These are phyloP conservation scores for Mionectes macconnelli DNA, from an alignment of 2,113 vertebrate species.

Conservation along the genomic window DNA sequence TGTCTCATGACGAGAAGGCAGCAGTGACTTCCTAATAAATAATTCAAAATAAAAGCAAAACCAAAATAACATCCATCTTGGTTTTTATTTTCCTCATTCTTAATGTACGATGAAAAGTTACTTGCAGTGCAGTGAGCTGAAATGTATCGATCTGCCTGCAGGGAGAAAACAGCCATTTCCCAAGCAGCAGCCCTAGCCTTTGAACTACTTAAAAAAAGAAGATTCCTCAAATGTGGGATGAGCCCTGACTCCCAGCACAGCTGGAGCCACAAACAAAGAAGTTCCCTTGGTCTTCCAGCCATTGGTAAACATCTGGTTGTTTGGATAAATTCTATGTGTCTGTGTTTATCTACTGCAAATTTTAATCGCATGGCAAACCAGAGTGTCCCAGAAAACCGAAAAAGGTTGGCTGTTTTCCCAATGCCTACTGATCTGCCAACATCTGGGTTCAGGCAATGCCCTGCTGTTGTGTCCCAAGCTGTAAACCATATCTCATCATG, in stretches of 20 bases:
- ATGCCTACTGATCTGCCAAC: neutral
- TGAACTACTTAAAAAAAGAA: neutral
- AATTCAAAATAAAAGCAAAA: conserved; percentile 61
- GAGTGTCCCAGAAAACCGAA: neutral
- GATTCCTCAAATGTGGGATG: neutral
- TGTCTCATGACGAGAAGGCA: neutral
- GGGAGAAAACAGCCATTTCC: conserved; percentile 20
- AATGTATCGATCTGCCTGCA: conserved; percentile 34
- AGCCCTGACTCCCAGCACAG: neutral
- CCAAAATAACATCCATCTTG: conserved; percentile 47
- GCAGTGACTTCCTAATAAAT: conserved; percentile 46
- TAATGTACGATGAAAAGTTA: conserved; percentile 41
- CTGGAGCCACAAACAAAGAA: neutral
- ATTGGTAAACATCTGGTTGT: neutral
- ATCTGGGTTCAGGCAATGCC: neutral
- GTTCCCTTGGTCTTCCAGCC: neutral
- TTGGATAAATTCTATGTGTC: neutral
- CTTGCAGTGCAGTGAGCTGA: conserved; percentile 43
- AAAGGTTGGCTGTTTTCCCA: neutral
- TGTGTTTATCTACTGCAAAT: neutral
- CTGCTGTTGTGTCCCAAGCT: neutral
- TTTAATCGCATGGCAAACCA: neutral
- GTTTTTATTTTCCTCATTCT: conserved; percentile 51
- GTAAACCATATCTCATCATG: neutral
- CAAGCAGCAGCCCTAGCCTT: neutral